Base-by-base conservation (phyloP, 2,888 invertebrate genomes). In the Zhuqinia jingwanae region DNA sequence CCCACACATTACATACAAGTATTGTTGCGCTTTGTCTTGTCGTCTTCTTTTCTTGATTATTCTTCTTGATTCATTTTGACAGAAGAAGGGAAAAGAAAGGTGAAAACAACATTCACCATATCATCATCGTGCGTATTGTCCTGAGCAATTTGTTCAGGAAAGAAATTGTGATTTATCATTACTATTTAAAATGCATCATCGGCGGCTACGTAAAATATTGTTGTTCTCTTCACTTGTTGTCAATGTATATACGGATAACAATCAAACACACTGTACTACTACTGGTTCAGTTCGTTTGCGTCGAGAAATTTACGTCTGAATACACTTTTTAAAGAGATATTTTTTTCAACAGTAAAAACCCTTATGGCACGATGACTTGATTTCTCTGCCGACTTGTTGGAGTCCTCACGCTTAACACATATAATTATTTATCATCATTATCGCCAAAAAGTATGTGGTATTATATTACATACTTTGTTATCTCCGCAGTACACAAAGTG, bases 1-100 rank as follows among this genome's bases (percentile, higher is more conserved):
- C 78, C 70, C 77, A 70, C 77, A 84, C 47, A 11, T 58, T n/a
- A n/a, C n/a, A n/a, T n/a, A 78, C 68, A 84, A 53, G 83, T 65
- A 76, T 53, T 65, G 20, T 30, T 25, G 6, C 45, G 53, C 53
- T 60, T 76, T 76, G 75, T 50, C 27, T 63, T 30, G 42, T 78
- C 36, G 53, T 70, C 68, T 80, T 70, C 27, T 45, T 47, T 58
- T 73, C 73, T 82, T 53, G 60, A 13, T 53, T 30, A 3, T 22
- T 30, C 22, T 36, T 27, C 30, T 45, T 56, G 45, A 2, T 45
- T 45, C 45, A 6, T 42, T 36, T n/a, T 22, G 22, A 10, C 22
- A 70, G 1, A 6, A 50, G 30, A 42, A 13, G 36, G 42, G 20
- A 63, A 65, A 79, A 20, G 53, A 76, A 30, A 83, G 76, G 65